Conservation (phyloP, 2,888 invertebrate species). For the Epinotia demarniana region DNA sequence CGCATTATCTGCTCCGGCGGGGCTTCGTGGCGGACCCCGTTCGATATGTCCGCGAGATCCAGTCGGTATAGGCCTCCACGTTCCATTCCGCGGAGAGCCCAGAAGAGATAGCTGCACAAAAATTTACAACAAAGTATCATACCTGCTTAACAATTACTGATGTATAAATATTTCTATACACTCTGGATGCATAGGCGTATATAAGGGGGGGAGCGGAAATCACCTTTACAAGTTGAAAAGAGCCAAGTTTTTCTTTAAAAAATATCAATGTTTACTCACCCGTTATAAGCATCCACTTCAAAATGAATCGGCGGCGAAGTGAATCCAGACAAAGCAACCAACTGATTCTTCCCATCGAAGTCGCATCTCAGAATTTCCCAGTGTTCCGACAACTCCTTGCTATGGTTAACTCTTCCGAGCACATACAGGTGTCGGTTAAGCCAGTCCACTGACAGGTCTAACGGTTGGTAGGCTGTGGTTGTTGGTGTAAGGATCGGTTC, state of each 20-base stretch:
- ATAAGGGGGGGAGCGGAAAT: too few relatives aligned
- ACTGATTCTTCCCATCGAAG: constrained; percentile 88
- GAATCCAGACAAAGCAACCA: constrained; percentile 89
- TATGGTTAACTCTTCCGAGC: constrained; percentile 88
- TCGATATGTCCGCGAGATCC: constrained; percentile 90
- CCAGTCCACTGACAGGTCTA: constrained; percentile 94
- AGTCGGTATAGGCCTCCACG: constrained; percentile 89
- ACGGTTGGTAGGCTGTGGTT: constrained; percentile 86
- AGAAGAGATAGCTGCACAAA: constrained; percentile 89
- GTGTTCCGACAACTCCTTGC: constrained; percentile 62
- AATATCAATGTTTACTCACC: constrained; percentile 79
- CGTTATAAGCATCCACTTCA: constrained; percentile 96
- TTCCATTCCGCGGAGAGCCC: constrained; percentile 85
- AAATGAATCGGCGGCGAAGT: constrained; percentile 90
- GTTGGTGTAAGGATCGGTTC: constrained; percentile 84
- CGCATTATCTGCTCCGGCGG: constrained; percentile 87
- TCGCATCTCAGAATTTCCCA: constrained; percentile 92
- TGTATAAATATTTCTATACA: not conserved
- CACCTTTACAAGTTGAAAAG: too few relatives aligned
- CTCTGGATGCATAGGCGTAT: too few relatives aligned
- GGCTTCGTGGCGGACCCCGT: constrained; percentile 89
- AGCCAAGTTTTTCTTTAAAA: not conserved
- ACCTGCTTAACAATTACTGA: not conserved
- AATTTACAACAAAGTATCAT: not conserved
- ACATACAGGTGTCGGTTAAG: constrained; percentile 93